Base-by-base conservation (phyloP, 2,888 invertebrate genomes). In the Euzophera pinguis region DNA sequence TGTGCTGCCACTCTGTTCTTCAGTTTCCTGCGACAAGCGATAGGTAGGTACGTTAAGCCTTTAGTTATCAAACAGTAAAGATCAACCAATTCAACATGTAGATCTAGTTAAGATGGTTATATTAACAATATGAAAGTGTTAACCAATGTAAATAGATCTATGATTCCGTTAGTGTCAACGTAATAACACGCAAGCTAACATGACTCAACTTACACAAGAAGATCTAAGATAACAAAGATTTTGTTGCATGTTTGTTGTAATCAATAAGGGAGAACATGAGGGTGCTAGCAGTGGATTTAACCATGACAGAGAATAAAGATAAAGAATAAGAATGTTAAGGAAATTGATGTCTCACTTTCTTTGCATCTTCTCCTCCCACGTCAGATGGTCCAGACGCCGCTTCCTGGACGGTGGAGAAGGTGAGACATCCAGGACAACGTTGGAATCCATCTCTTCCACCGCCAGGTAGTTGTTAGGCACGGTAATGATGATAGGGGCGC, bases 1-100 rank as follows among this genome's bases (percentile, higher is more conserved):
- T 99, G 99, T 1, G 99, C 99, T 32, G 99, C 99, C 22, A 99
- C 98, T 62, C 99, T 93, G 80, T 99, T 99, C 81, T 98, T 98
- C 67, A 98, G 80, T 88, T 98, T 98, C 80, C 98, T 98, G 81
- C 34, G 57, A n/a, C 14, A 16, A 45, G 4, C 29, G 32, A 14
- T 13, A 1, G 3, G 29, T 42, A n/a, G 32, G 12, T 38, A 10
- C 14, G 5, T 45, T 45, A 1, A 5, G 16, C 32, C 29, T 14
- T 45, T 14, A 16, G 14, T 32, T 45, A 45, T 45, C 45, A 32
- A 32, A 1, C 10, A 43, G 27, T 13, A n/a, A n/a, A n/a, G n/a
- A n/a, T n/a, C n/a, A n/a, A n/a, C n/a, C n/a, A n/a, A n/a, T n/a
- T n/a, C n/a, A n/a, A n/a, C n/a, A n/a, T n/a, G n/a, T n/a, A 29